Percentiles rank a stretch among this genome's conserved stretches.
phyloP scores from a whole-genome alignment of 2,113 vertebrate species.

The Ctenodactylus gundi region DNA sequence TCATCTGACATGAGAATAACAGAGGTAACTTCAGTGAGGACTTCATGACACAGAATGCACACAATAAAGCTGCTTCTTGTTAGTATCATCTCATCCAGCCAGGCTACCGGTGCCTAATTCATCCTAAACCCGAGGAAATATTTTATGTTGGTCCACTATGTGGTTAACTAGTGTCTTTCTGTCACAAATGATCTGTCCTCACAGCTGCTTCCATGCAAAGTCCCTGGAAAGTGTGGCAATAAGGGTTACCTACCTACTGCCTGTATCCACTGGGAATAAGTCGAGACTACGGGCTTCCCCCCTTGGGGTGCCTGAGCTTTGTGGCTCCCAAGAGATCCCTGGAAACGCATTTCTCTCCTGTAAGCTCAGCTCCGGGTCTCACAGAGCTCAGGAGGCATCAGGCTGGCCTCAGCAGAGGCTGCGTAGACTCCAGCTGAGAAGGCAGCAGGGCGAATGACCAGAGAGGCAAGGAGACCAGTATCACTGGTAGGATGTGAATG shows the following conservation, averaged over 20 bases:
- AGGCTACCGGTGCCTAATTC: not conserved
- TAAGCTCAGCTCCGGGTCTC: slow-evolving; percentile 28
- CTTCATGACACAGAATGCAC: fast-evolving
- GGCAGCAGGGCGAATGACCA: not conserved
- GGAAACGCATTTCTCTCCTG: not conserved
- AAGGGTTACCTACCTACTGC: not conserved
- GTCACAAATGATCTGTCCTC: not conserved
- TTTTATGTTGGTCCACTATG: not conserved
- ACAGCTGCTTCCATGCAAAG: slow-evolving; percentile 40
- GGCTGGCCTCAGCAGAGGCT: not conserved
- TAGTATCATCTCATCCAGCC: too few relatives aligned
- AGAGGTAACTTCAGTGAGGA: not conserved
- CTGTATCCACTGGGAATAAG: not conserved
- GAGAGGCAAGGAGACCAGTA: not conserved
- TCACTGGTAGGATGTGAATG: too few relatives aligned
- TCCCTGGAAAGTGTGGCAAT: not conserved
- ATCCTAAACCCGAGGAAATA: not conserved
- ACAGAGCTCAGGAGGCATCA: not conserved
- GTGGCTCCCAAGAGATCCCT: not conserved
- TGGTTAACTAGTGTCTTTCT: not conserved
- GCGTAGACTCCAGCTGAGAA: slow-evolving; percentile 16
- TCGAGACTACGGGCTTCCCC: not conserved
- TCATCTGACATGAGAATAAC: not conserved
- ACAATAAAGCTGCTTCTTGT: not conserved
- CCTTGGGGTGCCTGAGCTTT: not conserved